Conservation (phyloP, 2,797 vertebrate species). For the Lithobates sylvaticus region DNA sequence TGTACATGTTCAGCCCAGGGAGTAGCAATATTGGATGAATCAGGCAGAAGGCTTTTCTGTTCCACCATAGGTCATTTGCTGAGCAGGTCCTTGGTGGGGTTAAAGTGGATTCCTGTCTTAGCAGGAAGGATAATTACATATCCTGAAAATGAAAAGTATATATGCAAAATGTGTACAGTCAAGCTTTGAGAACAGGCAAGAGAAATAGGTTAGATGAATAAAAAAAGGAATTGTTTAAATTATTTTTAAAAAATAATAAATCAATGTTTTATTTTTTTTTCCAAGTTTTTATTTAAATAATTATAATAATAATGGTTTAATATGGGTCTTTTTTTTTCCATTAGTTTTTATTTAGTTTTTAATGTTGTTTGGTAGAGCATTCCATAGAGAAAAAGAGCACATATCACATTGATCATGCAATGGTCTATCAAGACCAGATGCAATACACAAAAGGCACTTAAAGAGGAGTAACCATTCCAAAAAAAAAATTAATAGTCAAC, state of each 20-base stretch:
- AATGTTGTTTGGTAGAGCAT: no score
- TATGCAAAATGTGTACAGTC: background rate
- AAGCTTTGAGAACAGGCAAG: background rate
- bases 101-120: slow-evolving; percentile 55
- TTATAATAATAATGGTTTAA: background rate
- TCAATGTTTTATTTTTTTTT: no score
- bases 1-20: slow-evolving; percentile 54
- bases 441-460: no score
- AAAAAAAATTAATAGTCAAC: no score
- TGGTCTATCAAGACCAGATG: no score
- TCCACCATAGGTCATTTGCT: slow-evolving; percentile 51
- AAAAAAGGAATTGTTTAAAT: slow-evolving; percentile 2
- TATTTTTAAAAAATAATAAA: no score
- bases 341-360: no score
- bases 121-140: slow-evolving; percentile 57
- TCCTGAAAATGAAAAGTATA: slow-evolving; percentile 25
- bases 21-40: slow-evolving; percentile 46
- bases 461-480: no score
- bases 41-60: slow-evolving; percentile 48
- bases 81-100: slow-evolving; percentile 52
- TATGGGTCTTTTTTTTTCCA: background rate
- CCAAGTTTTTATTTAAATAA: background rate
- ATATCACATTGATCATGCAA: no score
- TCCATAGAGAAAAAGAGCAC: no score
- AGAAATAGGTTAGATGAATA: background rate